A percentile compares a stretch with the other conserved stretches of the same genome.
These are phyloP conservation scores for Leptopterna dolabrata DNA, from an alignment of 2,888 invertebrate species.

Conservation along the genomic window DNA sequence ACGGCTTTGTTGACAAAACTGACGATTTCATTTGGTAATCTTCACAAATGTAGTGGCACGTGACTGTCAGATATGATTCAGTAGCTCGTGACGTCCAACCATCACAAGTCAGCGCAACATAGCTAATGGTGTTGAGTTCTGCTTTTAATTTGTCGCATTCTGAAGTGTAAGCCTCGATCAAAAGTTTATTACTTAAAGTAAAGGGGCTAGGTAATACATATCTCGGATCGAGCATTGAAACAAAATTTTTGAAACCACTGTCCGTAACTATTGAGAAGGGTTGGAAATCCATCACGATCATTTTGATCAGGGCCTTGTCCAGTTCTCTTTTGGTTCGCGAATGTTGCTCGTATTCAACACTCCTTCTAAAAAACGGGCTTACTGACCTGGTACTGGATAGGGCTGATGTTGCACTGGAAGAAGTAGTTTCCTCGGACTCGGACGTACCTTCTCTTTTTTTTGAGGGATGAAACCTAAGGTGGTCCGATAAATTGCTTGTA, in stretches of 20 bases:
- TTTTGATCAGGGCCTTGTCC: background rate
- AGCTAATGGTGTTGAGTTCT: background rate
- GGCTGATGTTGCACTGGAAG: no score
- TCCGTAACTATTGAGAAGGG: background rate
- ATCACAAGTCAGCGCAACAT: background rate
- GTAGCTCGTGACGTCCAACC: background rate
- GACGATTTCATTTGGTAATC: no score
- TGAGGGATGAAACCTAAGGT: background rate
- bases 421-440: no score
- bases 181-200: background rate
- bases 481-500: background rate
- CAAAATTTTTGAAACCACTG: background rate
- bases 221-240: background rate
- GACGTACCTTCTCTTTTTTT: no score
- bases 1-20: background rate
- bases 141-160: no score
- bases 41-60: background rate
- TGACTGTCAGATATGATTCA: background rate
- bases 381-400: no score
- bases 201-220: background rate
- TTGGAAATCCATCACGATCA: background rate
- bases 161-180: no score
- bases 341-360: no score
- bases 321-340: background rate
- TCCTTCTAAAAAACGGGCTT: no score